Base-by-base conservation (phyloP, 2,888 invertebrate genomes). In the Eurytoma adleriae region DNA sequence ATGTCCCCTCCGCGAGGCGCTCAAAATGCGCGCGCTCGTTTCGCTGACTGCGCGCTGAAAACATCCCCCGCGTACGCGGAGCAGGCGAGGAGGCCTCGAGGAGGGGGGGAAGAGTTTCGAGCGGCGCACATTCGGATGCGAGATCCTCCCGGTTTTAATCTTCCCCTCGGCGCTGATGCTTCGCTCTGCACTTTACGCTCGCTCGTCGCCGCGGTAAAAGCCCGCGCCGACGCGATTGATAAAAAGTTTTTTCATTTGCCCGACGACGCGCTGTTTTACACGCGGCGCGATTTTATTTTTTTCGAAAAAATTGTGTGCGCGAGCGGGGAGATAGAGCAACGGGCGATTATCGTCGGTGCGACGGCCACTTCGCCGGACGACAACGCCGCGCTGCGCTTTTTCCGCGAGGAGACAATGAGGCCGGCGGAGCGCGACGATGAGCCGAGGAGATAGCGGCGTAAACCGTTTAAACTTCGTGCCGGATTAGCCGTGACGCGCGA, bases 201-300 rank as follows among this genome's bases (percentile, higher is more conserved):
- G 0, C 68, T 61, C 64, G 61, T 64, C 48, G 13, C 62, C 14
- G 27, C 14, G 30, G 16, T 61, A 54, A 54, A 54, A 54, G 54
- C 54, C 16, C 48, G 14, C 3, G 24, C 68, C 18, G 52, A 80
- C 73, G 73, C 77, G 77, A 80, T 80, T 80, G 80, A 80, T 80
- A 80, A 77, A 79, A 80, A 80, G 66, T 75, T 80, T 74, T 75
- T 82, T 80, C 73, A 74, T 78, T 68, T 80, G 62, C 71, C 24
- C 30, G 50, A 30, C 5, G 56, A 68, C 52, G 57, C 14, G 69
- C n/a, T 40, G 61, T 67, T 67, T 78, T 40, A 54, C 50, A 64
- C 40, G 40, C 40, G 40, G 7, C 7, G 40, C 2, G 40, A 40
- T 40, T 40, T 40, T 40, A 3, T 40, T 40, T 40, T 40, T 40